Conservation (phyloP, 2,797 vertebrate genomes). For the Halcyon chelicuti region DNA sequence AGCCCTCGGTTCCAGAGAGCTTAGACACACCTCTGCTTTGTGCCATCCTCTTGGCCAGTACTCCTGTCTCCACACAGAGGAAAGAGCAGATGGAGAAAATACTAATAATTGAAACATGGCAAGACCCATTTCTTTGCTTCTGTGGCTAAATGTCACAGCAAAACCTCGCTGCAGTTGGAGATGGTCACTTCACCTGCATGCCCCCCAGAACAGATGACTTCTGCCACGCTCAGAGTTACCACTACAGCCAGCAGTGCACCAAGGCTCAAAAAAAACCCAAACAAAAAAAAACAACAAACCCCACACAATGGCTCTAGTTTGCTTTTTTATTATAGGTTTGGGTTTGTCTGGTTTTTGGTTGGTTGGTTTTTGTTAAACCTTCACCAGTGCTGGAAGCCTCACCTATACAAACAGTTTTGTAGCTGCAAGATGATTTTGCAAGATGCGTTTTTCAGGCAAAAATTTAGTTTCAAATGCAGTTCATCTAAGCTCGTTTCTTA, state of each 20-base stretch:
- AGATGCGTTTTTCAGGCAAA: neutral
- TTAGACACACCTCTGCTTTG: neutral
- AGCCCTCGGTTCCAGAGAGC: neutral
- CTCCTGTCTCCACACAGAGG: neutral
- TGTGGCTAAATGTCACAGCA: neutral
- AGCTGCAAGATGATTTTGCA: neutral
- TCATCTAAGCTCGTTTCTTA: neutral
- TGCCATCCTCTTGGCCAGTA: neutral
- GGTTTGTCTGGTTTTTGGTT: neutral
- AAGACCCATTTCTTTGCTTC: neutral
- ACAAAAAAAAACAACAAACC: neutral
- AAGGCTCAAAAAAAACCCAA: neutral
- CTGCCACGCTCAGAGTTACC: neutral
- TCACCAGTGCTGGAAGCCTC: neutral
- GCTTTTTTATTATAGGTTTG: neutral
- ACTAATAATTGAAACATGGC: neutral
- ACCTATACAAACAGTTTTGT: neutral
- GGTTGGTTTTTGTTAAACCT: neutral
- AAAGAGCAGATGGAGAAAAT: neutral
- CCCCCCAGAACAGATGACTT: neutral
- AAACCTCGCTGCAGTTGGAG: neutral
- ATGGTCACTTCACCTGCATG: rapidly evolving
- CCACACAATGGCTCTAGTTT: neutral
- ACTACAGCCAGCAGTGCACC: neutral
- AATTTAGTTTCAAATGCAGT: neutral